Base-by-base conservation (phyloP, 2,888 invertebrate genomes). In the Netelia melanura region DNA sequence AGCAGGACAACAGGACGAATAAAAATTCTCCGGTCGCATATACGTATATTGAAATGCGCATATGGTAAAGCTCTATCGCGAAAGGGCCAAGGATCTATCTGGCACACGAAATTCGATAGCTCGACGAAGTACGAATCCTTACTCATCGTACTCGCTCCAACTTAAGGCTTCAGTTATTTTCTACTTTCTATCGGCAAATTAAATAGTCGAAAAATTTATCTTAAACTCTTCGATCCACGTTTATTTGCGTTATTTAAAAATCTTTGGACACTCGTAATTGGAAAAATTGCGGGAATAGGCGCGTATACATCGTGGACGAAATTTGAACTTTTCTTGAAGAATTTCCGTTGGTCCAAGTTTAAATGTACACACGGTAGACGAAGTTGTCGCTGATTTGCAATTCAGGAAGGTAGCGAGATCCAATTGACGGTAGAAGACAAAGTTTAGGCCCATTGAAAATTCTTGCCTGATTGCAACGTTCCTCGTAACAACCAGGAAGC, bases 41-140 rank as follows among this genome's bases (percentile, higher is more conserved):
- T 64, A 64, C 44, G 25, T 52, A 21, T 38, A 38, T 38, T 38
- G 38, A 38, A 38, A 38, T 77, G 56, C 38, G 58, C 48, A 52
- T 68, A 9, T 9, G 23, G 11, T 61, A 23, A 76, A 44, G 43
- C 54, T 77, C 58, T 65, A 9, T 10, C 23, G 14, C 17, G 30
- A 77, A 61, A 48, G 68, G 44, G 21, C 23, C 48, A 23, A 25
- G 62, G 52, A 25, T 77, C 67, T 61, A 77, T 77, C 68, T 77
- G 77, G 77, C 61, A 68, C 83, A 81, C 86, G 84, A 85, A 86
- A 78, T 85, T 87, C 83, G 87, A 87, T 84, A 86, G 85, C 67
- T 43, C 68, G 74, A 78, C 44, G 77, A 67, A 11, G 76, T 38
- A 64, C 56, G 23, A 76, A 65, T 25, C 54, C 75, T 44, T 48